Base-by-base conservation (phyloP, 2,888 invertebrate genomes). In the Hyposoter dolosus region DNA sequence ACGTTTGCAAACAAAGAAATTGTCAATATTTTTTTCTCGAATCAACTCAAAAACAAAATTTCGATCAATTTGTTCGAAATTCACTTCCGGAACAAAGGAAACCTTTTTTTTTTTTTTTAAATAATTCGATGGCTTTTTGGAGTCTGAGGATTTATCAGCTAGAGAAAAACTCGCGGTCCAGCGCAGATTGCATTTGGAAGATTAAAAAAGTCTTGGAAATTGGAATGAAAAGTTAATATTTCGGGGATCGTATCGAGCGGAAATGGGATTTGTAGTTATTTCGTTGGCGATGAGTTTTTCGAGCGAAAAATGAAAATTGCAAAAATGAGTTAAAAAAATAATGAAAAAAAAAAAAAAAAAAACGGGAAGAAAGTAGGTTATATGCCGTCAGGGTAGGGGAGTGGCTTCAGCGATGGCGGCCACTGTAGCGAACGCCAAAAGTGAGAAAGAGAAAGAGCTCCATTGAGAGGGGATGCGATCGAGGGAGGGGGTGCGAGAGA, bases 331-430 rank as follows among this genome's bases (percentile, higher is more conserved):
- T 4, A 50, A 71, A 82, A 65, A 23, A 32, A 69, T 15, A 4
- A 40, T 3, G 4, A 6, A 68, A 60, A 69, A 35, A 53, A 32
- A 35, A 76, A 60, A 47, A 50, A 19, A 45, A 12, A 63, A 72
- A 56, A 35, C 72, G 56, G 65, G 66, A 86, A 77, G 86, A 86
- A 86, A 86, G 81, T 86, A 86, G 86, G 86, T 86, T 86, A 86
- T 86, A 83, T 83, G 63, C 75, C 12, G 72, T 81, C 68, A 83
- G 83, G 81, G 86, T 81, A 86, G 86, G 81, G 86, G 81, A 83
- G 86, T 74, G 86, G 81, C 83, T 63, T 74, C 72, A 82, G 69
- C 10, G 82, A 84, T 85, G 87, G 85, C 81, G 77, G 82, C 79
- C 28, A 72, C 66, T 23, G 77, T 69, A 77, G 71, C 65, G 71